phyloP scores from a whole-genome alignment of 2,888 invertebrate species.

The Noctua fimbriata region DNA sequence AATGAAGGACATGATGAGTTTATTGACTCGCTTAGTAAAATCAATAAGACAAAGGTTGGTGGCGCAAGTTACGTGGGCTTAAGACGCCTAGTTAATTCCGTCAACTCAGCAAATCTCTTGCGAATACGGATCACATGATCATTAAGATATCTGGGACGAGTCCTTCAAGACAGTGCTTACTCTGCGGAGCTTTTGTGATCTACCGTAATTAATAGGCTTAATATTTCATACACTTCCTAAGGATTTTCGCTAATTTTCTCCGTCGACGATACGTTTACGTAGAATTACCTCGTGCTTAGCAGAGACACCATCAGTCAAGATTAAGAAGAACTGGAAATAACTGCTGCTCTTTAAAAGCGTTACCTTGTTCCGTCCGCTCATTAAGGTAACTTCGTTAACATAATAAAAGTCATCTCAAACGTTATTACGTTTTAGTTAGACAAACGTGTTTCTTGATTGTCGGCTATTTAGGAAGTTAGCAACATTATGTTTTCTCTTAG shows the following conservation, averaged over 20 bases:
- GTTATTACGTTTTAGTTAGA: constrained; percentile 61
- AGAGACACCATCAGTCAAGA: constrained; percentile 77
- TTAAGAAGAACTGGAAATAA: constrained; percentile 76
- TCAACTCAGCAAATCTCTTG: constrained; percentile 75
- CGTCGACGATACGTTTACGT: constrained; percentile 66
- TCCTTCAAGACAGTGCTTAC: constrained; percentile 79
- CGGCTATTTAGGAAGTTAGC: constrained; percentile 28
- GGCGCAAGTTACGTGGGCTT: constrained; percentile 29
- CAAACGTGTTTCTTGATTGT: constrained; percentile 62
- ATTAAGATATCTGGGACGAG: constrained; percentile 78
- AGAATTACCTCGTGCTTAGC: constrained; percentile 76
- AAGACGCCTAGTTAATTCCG: constrained; percentile 66
- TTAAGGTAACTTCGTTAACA: constrained; percentile 76
- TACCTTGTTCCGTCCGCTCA: constrained; percentile 72
- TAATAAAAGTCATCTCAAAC: constrained; percentile 73
- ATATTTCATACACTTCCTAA: constrained; percentile 83
- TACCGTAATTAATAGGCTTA: constrained; percentile 84
- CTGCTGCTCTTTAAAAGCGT: constrained; percentile 75
- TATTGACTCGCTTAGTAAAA: constrained; percentile 60
- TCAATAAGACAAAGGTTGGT: constrained; percentile 53
- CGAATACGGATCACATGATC: constrained; percentile 81
- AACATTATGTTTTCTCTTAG: background rate
- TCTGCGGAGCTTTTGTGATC: constrained; percentile 81
- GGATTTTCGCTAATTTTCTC: constrained; percentile 83
- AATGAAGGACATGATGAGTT: constrained; percentile 57